Percentiles rank a stretch among this genome's conserved stretches.
These are phyloP conservation scores for Leptodactylus fuscus DNA, from an alignment of 2,113 vertebrate genomes.

Conservation along the genomic window DNA sequence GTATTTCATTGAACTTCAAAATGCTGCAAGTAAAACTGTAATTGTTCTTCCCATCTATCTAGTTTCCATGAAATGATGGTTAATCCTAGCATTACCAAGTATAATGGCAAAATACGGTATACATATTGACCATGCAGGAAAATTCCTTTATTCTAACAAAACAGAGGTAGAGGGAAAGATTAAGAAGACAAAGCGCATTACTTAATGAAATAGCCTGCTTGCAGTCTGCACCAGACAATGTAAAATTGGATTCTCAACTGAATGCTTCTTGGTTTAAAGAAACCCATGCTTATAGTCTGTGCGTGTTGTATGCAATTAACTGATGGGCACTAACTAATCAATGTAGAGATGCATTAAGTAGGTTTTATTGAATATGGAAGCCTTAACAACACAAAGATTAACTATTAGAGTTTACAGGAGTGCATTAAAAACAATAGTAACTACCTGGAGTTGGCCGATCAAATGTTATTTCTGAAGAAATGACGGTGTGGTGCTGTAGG, in stretches of 20 bases:
- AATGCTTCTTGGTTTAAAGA: constrained; percentile 77
- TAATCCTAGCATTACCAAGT: constrained; percentile 12
- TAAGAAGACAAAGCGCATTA: constrained; percentile 56
- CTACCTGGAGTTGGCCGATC: not conserved
- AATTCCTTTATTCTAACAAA: constrained; percentile 25
- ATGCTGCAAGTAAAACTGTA: not conserved
- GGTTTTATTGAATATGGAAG: constrained; percentile 41
- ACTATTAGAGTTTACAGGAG: not conserved
- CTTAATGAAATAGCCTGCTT: constrained; percentile 37
- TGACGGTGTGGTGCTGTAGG: too few species aligned
- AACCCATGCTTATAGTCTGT: constrained; percentile 75
- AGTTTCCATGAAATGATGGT: not conserved
- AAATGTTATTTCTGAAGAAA: not conserved
- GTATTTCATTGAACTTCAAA: not conserved
- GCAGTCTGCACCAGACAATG: constrained; percentile 15
- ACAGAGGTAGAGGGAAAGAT: constrained; percentile 44
- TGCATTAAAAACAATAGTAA: not conserved
- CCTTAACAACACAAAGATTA: not conserved
- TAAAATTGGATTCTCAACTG: constrained; percentile 62
- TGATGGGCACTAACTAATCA: constrained; percentile 66
- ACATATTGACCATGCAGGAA: constrained; percentile 12
- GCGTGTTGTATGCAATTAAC: constrained; percentile 68
- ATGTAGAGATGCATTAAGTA: constrained; percentile 62
- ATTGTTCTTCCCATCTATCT: not conserved
- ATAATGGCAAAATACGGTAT: constrained; percentile 16